Conservation (phyloP, 2,113 vertebrate genomes). For the Phodopus roborovskii region DNA sequence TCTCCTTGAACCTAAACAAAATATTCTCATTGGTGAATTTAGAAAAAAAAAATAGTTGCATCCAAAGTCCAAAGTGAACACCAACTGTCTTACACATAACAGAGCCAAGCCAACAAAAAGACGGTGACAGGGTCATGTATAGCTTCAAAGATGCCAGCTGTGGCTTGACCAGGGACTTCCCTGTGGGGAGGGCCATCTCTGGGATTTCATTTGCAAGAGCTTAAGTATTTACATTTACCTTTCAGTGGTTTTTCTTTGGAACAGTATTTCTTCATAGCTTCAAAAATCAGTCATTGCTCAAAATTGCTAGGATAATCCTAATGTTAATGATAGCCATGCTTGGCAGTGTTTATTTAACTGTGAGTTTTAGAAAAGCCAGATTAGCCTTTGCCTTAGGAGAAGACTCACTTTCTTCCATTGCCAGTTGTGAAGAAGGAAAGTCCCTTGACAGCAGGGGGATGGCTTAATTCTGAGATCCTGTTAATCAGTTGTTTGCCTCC, state of each 20-base stretch:
- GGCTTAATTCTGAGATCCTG: conserved; percentile 13
- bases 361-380: conserved; percentile 18
- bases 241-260: conserved; percentile 45
- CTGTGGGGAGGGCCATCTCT: not conserved
- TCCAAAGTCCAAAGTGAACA: not conserved
- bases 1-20: conserved; percentile 62
- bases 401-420: not conserved
- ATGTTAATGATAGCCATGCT: not conserved
- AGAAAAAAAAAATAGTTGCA: not conserved
- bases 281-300: conserved; percentile 21
- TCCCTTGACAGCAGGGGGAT: not conserved
- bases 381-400: not conserved
- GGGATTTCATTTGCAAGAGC: conserved; percentile 38
- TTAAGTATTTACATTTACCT: not conserved
- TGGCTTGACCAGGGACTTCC: not conserved
- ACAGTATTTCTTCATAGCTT: not conserved
- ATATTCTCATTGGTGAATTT: conserved; percentile 46
- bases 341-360: not conserved
- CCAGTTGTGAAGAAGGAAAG: not conserved
- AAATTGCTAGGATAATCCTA: not conserved
- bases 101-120: conserved; percentile 22
- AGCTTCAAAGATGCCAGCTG: not conserved
- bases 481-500: not conserved
- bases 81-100: not conserved
- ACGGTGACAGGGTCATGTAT: not conserved